Percentiles rank a stretch among this genome's conserved stretches.
Conservation (phyloP, 2,797 vertebrate species). For the Amniataba percoides region DNA sequence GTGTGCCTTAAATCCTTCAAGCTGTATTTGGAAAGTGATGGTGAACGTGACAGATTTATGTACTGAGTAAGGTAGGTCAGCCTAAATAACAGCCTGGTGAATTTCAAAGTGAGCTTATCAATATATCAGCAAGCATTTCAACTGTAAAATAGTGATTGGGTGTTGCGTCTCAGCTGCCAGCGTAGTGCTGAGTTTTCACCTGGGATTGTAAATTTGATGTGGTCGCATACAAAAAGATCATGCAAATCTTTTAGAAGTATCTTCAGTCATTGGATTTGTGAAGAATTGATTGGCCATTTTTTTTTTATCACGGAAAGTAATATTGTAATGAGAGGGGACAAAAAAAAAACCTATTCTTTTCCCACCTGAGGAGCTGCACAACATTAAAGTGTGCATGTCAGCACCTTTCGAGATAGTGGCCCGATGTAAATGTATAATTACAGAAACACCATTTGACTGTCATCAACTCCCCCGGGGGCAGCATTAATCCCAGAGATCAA, state of each 20-base stretch:
- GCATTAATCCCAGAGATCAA: conserved; percentile 86
- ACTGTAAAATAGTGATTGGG: conserved; percentile 49
- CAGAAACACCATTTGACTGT: conserved; percentile 84
- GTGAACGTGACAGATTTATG: conserved; percentile 47
- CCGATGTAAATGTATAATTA: conserved; percentile 85
- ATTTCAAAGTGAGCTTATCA: conserved; percentile 55
- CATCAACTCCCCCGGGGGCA: conserved; percentile 70
- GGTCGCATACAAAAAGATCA: conserved; percentile 31
- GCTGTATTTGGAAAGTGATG: conserved; percentile 38
- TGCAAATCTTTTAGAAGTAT: conserved; percentile 27
- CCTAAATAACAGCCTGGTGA: conserved; percentile 31
- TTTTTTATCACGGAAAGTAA: conserved; percentile 42
- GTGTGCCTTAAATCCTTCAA: conserved; percentile 45
- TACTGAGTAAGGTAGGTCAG: conserved; percentile 45
- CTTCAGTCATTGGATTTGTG: conserved; percentile 36
- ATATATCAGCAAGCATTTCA: conserved; percentile 49
- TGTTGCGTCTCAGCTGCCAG: conserved; percentile 29
- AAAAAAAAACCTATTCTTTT: conserved; percentile 19
- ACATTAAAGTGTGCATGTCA: conserved; percentile 69
- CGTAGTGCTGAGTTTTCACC: conserved; percentile 51
- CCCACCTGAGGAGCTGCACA: conserved; percentile 41
- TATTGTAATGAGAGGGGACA: conserved; percentile 13
- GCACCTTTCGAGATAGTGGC: conserved; percentile 73
- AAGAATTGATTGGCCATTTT: conserved; percentile 41
- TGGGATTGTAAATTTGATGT: conserved; percentile 48